Evolutionary conservation across 2,888 invertebrate species (phyloP).

Genomic region (Tyria jacobaeae): DNA sequence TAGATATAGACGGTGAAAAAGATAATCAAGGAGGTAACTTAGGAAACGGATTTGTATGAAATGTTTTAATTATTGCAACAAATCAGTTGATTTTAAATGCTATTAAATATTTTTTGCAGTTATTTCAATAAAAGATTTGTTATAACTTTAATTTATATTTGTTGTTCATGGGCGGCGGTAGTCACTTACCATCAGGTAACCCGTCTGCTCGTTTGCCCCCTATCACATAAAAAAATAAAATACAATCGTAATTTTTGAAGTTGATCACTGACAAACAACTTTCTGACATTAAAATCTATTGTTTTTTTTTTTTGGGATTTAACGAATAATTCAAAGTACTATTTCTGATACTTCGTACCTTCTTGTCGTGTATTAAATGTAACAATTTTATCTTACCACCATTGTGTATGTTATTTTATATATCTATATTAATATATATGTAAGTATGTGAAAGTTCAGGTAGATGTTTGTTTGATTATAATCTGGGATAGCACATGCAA

Average conservation of each 20-base stretch:
- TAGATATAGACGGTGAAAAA: neutral
- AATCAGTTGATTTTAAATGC: conserved; percentile 2
- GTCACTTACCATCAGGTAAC: no score
- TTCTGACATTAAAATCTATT: conserved; percentile 31
- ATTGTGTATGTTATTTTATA: no score
- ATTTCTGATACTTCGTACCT: conserved; percentile 3
- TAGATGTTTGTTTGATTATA: no score
- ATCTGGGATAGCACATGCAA: no score
- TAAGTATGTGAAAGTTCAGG: no score
- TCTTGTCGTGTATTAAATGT: no score
- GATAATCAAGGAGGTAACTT: neutral
- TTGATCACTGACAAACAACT: conserved; percentile 41
- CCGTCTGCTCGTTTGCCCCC: no score
- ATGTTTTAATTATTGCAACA: neutral
- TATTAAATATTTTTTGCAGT: neutral
- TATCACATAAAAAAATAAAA: no score
- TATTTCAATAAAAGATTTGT: neutral
- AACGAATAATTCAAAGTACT: conserved; percentile 2
- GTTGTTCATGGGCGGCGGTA: no score
- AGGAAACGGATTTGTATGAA: neutral
- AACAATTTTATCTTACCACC: no score
- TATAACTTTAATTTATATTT: no score
- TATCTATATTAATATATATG: no score
- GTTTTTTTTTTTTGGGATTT: conserved; percentile 13
- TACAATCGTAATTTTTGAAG: conserved; percentile 36